Base-by-base conservation (phyloP, 2,797 vertebrate species). In the Bucorvus abyssinicus region DNA sequence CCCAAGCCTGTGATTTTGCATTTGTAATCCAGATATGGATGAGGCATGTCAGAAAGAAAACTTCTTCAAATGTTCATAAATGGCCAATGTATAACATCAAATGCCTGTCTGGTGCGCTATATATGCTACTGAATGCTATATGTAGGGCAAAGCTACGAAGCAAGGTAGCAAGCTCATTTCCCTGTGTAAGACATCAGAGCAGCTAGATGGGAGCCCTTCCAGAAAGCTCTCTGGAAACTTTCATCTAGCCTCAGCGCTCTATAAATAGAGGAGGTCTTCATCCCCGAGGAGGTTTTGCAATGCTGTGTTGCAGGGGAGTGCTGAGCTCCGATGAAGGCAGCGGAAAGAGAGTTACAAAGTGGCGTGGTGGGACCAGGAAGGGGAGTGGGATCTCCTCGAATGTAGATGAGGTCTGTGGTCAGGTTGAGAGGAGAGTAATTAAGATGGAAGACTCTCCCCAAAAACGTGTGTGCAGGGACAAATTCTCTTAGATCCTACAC, bases 241-340 rank as follows among this genome's bases (percentile, higher is more conserved):
- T 93, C 63, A 49, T 88, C 76, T 59, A 32, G 49, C 38, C 69
- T 86, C 85, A 60, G 61, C 1, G 4, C 85, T 90, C 94, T 96
- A 91, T 95, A 95, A 94, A 96, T 96, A 95, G 95, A 93, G 94
- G 85, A 96, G 93, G 90, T 84, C 93, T 96, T 92, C 90, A 93
- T 90, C 83, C 45, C 93, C 2, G 32, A 78, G 82, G 91, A 95
- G 85, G 65, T 78, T 96, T 88, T 88, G 91, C 85, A 93, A 47
- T 50, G 61, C 68, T 0, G 6, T 45, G 61, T 44, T 44, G 68
- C n/a, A n/a, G 69, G 50, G 73, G 47, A 71, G 53, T 15, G n/a
- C 73, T 0, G 27, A 77, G 49, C 78, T 87, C 68, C 1, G 0
- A 5, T 9, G 56, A n/a, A 77, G 49, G n/a, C 60, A 40, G n/a